Percentiles rank a stretch among this genome's conserved stretches.
These are phyloP conservation scores for Gallirallus australis DNA, from an alignment of 2,797 vertebrate species.

Conservation along the genomic window DNA sequence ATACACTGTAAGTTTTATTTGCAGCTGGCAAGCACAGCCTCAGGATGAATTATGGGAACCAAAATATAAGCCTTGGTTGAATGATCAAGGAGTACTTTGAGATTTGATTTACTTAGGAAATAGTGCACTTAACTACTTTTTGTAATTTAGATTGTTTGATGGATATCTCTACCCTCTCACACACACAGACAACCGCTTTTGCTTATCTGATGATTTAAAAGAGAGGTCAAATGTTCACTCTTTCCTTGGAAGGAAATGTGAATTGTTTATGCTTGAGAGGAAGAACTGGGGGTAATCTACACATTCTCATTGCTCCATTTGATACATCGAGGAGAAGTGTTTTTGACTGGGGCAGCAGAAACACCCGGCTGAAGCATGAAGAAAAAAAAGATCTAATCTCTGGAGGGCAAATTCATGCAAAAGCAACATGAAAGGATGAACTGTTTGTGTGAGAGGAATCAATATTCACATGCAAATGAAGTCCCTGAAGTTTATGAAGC, in stretches of 20 bases:
- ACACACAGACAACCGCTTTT: neutral
- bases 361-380: neutral
- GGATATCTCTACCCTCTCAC: neutral
- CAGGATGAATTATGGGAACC: neutral
- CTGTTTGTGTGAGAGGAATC: constrained; percentile 54
- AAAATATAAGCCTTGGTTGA: neutral
- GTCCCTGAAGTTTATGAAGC: constrained; percentile 70
- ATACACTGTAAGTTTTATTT: neutral
- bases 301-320: constrained; percentile 30
- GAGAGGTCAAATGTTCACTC: constrained; percentile 68
- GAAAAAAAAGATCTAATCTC: neutral
- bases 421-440: constrained; percentile 63
- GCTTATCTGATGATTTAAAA: constrained; percentile 53
- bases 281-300: constrained; percentile 37
- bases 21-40: neutral
- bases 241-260: constrained; percentile 47
- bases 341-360: constrained; percentile 51
- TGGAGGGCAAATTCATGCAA: constrained; percentile 50
- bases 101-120: constrained; percentile 42
- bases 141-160: constrained; percentile 26
- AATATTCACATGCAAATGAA: constrained; percentile 73
- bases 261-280: constrained; percentile 55
- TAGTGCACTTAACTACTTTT: constrained; percentile 9
- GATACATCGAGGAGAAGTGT: constrained; percentile 18
- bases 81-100: constrained; percentile 20